Conservation (phyloP, 64 coral and sea anemone species). For the Actinia equina region DNA sequence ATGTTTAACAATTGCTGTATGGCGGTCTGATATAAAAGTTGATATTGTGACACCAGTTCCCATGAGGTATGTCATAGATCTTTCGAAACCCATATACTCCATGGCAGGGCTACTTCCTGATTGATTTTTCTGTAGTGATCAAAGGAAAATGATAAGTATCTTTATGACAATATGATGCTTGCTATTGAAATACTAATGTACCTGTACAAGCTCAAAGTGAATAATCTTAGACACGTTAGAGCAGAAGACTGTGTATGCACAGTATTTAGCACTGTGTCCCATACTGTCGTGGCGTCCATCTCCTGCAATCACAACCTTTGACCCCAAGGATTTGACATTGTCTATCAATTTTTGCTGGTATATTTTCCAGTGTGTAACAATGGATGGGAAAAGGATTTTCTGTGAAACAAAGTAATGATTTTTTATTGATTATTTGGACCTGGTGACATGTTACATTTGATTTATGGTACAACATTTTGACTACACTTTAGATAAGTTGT, state of each 20-base stretch:
- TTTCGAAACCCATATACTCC: slow-evolving; percentile 35
- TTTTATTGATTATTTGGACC: too few species aligned
- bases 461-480: too few species aligned
- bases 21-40: slow-evolving; percentile 22
- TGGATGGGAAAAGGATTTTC: background rate
- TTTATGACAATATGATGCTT: too few species aligned
- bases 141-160: background rate
- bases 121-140: slow-evolving; percentile 31
- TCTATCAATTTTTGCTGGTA: background rate
- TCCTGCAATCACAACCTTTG: background rate
- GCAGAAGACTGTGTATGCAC: background rate
- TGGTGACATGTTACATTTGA: too few species aligned
- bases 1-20: slow-evolving; percentile 11
- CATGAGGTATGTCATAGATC: slow-evolving; percentile 13
- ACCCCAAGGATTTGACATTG: background rate
- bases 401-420: background rate
- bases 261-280: slow-evolving; percentile 8
- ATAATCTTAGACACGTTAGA: background rate
- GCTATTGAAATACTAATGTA: background rate
- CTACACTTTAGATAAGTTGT: too few species aligned
- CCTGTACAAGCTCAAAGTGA: slow-evolving; percentile 6
- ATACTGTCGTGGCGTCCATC: background rate
- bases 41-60: slow-evolving; percentile 1
- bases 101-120: slow-evolving; percentile 25
- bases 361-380: background rate